phyloP scores from a whole-genome alignment of 2,888 invertebrate genomes.

The Drosophila multiciliata region DNA sequence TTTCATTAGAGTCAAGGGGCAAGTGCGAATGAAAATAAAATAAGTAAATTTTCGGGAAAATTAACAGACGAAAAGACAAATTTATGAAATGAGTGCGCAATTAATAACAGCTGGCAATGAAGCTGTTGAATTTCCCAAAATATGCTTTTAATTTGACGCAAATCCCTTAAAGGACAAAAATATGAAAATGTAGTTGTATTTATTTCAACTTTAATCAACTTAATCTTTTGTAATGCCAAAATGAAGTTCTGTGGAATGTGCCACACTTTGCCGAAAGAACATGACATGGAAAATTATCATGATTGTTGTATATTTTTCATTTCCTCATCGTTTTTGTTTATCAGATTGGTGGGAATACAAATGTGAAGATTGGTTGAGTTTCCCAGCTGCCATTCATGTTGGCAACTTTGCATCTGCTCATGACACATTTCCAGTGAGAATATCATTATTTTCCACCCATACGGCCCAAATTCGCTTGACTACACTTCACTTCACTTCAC shows the following conservation, averaged over 20 bases:
- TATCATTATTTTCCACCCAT: not conserved
- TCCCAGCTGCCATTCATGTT: constrained; percentile 1
- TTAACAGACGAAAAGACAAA: not conserved
- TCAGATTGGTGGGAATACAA: not conserved
- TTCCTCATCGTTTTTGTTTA: not conserved
- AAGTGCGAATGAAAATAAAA: not conserved
- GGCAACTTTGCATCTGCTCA: constrained; percentile 23
- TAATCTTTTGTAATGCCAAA: constrained; percentile 14
- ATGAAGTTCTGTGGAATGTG: constrained; percentile 7
- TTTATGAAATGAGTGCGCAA: not conserved
- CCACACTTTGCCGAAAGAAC: constrained; percentile 25
- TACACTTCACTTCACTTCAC: constrained; percentile 3
- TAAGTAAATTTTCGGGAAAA: constrained; percentile 17
- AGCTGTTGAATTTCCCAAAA: not conserved
- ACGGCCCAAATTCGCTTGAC: constrained; percentile 3
- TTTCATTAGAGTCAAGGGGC: constrained; percentile 24
- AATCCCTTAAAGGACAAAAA: constrained; percentile 10
- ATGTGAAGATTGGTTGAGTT: not conserved
- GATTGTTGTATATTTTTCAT: constrained; percentile 1
- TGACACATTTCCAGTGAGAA: constrained; percentile 19
- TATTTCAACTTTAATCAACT: constrained; percentile 1
- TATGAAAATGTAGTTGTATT: constrained; percentile 17
- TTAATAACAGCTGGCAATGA: constrained; percentile 18
- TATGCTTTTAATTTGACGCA: constrained; percentile 10
- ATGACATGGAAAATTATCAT: constrained; percentile 4